Conservation (phyloP, 2,113 vertebrate species). For the Chroicocephalus ridibundus region DNA sequence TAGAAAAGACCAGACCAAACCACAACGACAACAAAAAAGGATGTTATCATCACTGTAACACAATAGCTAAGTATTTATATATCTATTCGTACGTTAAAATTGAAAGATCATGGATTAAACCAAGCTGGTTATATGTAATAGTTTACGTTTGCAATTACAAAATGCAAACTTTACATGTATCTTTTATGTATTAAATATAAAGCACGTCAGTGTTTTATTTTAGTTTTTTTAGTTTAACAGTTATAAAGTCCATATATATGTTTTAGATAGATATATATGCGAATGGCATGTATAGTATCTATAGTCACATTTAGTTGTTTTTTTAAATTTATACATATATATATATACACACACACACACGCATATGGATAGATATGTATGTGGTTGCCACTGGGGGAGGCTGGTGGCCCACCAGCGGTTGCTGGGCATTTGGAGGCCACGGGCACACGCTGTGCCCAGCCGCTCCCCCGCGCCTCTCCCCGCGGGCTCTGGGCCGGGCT, state of each 20-base stretch:
- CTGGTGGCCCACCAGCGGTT: background rate
- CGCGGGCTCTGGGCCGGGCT: background rate
- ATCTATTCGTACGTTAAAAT: background rate
- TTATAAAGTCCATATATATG: background rate
- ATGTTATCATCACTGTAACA: accelerated
- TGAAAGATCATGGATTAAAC: background rate
- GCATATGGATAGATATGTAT: accelerated
- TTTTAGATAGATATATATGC: background rate
- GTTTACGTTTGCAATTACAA: background rate
- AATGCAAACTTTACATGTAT: background rate
- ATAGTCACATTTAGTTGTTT: background rate
- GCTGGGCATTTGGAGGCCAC: background rate
- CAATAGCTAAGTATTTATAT: background rate
- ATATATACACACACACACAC: accelerated
- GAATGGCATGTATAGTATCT: background rate
- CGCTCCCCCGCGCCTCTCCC: background rate
- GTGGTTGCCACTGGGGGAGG: background rate
- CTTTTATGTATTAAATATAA: background rate
- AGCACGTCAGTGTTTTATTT: background rate
- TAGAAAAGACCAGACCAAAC: background rate
- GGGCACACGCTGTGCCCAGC: background rate
- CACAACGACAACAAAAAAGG: too few relatives aligned
- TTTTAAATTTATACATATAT: background rate
- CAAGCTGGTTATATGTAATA: background rate
- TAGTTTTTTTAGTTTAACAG: background rate